Base-by-base conservation (phyloP, 1,140 invertebrate species). In the Habropoda laboriosa region DNA sequence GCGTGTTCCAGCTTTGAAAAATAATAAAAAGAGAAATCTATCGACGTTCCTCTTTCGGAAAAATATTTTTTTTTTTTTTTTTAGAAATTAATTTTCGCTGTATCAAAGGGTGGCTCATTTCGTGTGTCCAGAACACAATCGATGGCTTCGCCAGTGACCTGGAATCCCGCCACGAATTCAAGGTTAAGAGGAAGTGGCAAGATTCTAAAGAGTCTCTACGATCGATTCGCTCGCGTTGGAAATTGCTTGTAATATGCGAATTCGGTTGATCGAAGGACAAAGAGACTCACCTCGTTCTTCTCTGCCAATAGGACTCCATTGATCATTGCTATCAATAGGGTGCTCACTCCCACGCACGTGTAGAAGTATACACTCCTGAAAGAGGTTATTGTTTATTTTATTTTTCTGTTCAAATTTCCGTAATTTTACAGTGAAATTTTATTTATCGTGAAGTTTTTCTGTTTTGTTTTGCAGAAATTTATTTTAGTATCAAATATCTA, bases 241-340 rank as follows among this genome's bases (percentile, higher is more conserved):
- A 16, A 55, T 75, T 16, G 45, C 18, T 61, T 27, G 42, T n/a
- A 61, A 53, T 18, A 18, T 8, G 1, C 21, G 24, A 32, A 24
- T 24, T 61, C 10, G 21, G 10, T 38, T 0, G 35, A 7, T 6
- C 13, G 12, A n/a, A 8, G 8, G 3, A n/a, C 1, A n/a, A 35
- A 42, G 18, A 6, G 58, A 60, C 80, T 85, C 81, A 93, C 92
- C 90, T 92, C 85, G 67, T 89, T 91, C 68, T 91, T 92, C 71
- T 93, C 92, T 18, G 92, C 83, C n/a, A 92, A 72, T 18, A 93
- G 82, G 38, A 93, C 82, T 0, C 80, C 89, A 67, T 92, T 93
- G 49, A 93, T 85, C 1, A 86, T n/a, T 32, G 81, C 79, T n/a
- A 92, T 91, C 18, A 92, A 51, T 21, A 91, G 51, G 42, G 87